phyloP scores from a whole-genome alignment of 1,140 invertebrate species.

The Yoshiicerus persimilis region DNA sequence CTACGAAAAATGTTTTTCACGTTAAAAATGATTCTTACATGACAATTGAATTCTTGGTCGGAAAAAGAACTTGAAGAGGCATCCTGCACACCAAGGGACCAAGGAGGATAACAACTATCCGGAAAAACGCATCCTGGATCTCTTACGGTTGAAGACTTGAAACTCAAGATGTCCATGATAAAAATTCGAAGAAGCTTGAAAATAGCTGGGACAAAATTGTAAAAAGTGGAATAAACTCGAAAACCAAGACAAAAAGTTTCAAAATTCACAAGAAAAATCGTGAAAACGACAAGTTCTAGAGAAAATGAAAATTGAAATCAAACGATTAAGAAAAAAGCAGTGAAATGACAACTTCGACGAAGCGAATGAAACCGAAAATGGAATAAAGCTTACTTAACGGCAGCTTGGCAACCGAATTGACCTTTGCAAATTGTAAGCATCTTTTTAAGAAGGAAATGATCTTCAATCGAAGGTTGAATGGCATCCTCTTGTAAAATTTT shows the following conservation, averaged over 20 bases:
- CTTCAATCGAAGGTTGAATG: no score
- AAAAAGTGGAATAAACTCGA: no score
- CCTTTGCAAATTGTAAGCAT: no score
- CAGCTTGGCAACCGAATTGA: no score
- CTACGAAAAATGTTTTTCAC: no score
- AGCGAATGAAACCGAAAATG: no score
- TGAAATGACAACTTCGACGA: not conserved
- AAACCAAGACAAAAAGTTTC: no score
- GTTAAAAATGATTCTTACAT: no score
- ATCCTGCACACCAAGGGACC: not conserved
- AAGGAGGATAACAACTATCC: not conserved
- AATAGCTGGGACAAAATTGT: not conserved
- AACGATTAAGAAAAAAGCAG: not conserved
- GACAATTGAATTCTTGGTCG: no score
- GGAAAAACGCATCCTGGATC: not conserved
- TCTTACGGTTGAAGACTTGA: not conserved
- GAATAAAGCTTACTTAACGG: no score
- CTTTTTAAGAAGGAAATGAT: no score
- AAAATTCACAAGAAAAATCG: not conserved
- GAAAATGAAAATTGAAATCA: not conserved
- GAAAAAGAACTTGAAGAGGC: not conserved
- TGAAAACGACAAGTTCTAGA: not conserved
- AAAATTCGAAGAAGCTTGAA: not conserved
- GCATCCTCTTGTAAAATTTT: no score
- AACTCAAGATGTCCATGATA: not conserved